Evolutionary conservation across 2,888 invertebrate species (phyloP).

Genomic region (Amphimallon solstitiale): DNA sequence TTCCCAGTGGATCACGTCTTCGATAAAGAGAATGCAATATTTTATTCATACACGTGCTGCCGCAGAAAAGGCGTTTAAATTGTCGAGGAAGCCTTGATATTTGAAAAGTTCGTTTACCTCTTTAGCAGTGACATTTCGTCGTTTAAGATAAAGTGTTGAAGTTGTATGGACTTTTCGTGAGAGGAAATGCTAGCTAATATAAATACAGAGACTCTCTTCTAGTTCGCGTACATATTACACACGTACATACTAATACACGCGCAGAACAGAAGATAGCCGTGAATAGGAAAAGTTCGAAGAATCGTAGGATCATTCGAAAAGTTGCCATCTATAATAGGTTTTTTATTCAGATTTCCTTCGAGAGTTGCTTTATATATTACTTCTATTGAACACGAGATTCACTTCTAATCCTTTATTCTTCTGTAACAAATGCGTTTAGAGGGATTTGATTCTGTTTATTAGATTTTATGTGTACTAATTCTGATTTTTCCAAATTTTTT

Average conservation of each 20-base stretch:
- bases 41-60: too few species aligned
- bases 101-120: conserved; percentile 6
- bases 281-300: conserved; percentile 34
- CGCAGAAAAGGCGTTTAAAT: too few species aligned
- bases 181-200: neutral
- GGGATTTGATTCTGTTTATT: too few species aligned
- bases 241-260: neutral
- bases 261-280: conserved; percentile 22
- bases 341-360: conserved; percentile 16
- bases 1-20: too few species aligned
- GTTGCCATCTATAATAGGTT: conserved; percentile 21
- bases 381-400: neutral
- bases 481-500: too few species aligned
- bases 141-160: conserved; percentile 18
- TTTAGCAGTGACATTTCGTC: conserved; percentile 5
- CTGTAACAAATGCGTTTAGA: too few species aligned
- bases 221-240: neutral
- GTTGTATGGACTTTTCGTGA: conserved; percentile 5
- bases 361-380: conserved; percentile 2
- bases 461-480: too few species aligned
- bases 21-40: too few species aligned
- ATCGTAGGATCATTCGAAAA: conserved; percentile 19
- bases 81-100: neutral
- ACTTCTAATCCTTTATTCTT: too few species aligned
- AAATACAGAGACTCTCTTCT: conserved; percentile 1